Evolutionary conservation across 2,797 vertebrate genomes (phyloP).

Genomic region (Diglossa cyanea): DNA sequence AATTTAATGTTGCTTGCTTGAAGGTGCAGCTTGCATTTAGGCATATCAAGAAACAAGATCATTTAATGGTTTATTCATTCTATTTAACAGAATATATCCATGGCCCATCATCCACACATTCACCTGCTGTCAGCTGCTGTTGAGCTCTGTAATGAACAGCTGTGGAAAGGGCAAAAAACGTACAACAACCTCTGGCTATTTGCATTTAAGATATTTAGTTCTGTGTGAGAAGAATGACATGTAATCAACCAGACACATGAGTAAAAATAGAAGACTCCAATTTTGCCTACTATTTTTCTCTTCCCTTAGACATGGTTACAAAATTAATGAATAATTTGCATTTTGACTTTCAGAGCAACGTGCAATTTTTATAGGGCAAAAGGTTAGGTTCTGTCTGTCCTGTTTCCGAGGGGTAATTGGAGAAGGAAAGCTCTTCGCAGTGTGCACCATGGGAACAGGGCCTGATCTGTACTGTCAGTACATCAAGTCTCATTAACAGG

Average conservation of each 20-base stretch:
- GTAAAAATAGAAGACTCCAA: constrained; percentile 66
- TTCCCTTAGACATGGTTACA: constrained; percentile 10
- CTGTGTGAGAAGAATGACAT: constrained; percentile 60
- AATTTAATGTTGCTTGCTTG: constrained; percentile 54
- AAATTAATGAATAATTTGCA: constrained; percentile 40
- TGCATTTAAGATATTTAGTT: constrained; percentile 69
- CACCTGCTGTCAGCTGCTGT: constrained; percentile 74
- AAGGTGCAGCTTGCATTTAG: constrained; percentile 58
- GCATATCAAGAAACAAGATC: constrained; percentile 65
- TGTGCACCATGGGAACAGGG: not conserved
- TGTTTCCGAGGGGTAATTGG: not conserved
- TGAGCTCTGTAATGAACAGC: constrained; percentile 64
- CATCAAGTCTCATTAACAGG: constrained; percentile 1
- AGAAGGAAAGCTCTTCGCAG: not conserved
- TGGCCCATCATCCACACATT: constrained; percentile 71
- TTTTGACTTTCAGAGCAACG: constrained; percentile 29
- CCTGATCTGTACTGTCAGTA: not conserved
- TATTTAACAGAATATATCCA: constrained; percentile 71
- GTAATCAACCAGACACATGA: constrained; percentile 40
- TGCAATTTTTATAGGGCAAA: constrained; percentile 11
- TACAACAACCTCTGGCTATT: constrained; percentile 65
- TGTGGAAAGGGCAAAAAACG: constrained; percentile 56
- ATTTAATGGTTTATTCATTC: constrained; percentile 80
- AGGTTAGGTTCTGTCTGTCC: not conserved
- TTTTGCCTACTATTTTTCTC: constrained; percentile 67